phyloP scores from a whole-genome alignment of 2,113 vertebrate species.

The Spermophilus dauricus region DNA sequence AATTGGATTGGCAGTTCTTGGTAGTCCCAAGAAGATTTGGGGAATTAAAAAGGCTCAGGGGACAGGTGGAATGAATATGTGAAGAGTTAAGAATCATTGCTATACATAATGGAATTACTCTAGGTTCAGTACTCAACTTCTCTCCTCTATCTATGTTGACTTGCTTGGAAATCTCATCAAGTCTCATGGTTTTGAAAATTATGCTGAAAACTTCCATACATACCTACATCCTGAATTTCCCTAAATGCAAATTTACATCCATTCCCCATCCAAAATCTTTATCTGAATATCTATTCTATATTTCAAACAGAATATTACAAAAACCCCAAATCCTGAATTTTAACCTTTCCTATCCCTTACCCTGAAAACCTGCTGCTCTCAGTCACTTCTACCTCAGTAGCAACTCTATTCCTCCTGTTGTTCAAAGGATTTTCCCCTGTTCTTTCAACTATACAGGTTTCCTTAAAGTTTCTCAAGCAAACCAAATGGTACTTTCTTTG shows the following conservation, averaged over 20 bases:
- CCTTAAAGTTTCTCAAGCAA: neutral
- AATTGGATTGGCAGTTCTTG: no score
- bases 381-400: neutral
- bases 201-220: neutral
- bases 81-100: neutral
- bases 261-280: neutral
- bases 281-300: neutral
- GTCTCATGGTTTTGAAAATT: neutral
- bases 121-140: neutral
- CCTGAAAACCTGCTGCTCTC: neutral
- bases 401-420: neutral
- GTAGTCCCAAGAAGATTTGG: no score
- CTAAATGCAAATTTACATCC: neutral
- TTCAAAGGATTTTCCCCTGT: neutral
- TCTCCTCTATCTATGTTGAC: neutral
- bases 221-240: neutral
- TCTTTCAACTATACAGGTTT: neutral
- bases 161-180: neutral
- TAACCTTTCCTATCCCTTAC: neutral
- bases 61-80: neutral
- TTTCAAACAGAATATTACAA: constrained; percentile 1
- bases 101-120: neutral
- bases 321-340: constrained; percentile 42
- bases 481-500: neutral
- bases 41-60: neutral